A percentile compares a stretch with the other conserved stretches of the same genome.
These are phyloP conservation scores for Circaetus cinerascens DNA, from an alignment of 2,113 vertebrate species.

Conservation along the genomic window DNA sequence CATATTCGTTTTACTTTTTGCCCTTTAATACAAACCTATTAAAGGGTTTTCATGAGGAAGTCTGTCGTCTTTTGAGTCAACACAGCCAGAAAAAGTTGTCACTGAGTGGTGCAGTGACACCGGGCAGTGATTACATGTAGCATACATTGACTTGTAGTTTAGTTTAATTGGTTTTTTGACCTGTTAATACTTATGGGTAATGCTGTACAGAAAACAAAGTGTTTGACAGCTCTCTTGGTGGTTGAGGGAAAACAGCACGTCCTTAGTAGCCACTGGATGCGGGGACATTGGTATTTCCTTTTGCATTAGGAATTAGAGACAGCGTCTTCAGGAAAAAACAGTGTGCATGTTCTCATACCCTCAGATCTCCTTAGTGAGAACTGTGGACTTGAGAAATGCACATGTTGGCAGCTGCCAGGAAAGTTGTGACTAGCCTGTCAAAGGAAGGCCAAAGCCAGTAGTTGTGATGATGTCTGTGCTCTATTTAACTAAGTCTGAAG, in stretches of 20 bases:
- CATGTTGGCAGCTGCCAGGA: neutral
- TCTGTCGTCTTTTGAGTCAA: neutral
- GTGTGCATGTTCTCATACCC: accelerated
- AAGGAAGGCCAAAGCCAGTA: neutral
- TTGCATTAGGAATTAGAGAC: neutral
- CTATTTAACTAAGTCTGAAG: neutral
- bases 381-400: neutral
- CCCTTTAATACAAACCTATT: neutral
- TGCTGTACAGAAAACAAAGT: neutral
- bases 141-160: neutral
- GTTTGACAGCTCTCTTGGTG: neutral
- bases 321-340: neutral
- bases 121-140: neutral
- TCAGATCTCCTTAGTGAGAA: neutral
- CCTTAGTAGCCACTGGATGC: neutral
- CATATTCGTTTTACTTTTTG: neutral
- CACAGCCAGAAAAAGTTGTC: neutral
- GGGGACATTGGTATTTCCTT: neutral
- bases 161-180: neutral
- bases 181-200: accelerated
- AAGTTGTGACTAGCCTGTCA: neutral
- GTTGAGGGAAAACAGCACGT: neutral
- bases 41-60: neutral
- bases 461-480: neutral
- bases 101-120: accelerated